Base-by-base conservation (phyloP, 2,888 invertebrate species). In the Eristalis tenax region DNA sequence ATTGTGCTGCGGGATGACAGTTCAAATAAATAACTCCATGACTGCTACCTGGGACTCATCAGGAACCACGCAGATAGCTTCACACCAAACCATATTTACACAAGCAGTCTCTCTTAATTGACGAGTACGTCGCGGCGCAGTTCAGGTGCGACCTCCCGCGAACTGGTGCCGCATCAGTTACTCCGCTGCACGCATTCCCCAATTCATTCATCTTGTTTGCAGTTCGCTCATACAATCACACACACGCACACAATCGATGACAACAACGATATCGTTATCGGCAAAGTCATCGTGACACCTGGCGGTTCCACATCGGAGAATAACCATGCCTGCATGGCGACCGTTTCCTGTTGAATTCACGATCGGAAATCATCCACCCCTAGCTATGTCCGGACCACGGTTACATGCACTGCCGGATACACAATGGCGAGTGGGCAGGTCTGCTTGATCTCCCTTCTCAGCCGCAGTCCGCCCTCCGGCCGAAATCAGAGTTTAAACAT, bases 311-410 rank as follows among this genome's bases (percentile, higher is more conserved):
- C 85, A 78, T 78, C 85, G 70, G 56, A 65, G 82, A 61, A 78
- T 64, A 78, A 65, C 74, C 74, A 86, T 77, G 38, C 77, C 82
- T 76, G 82, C 76, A 71, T 73, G 76, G 70, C 11, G 71, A 61
- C 68, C 23, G 64, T 81, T 85, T 86, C 85, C 85, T 82, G 65
- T 82, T 78, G 61, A 70, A 82, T 82, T 78, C 74, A 78, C 78
- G 32, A 82, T 74, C 70, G 82, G 77, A 75, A 63, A 64, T 66
- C 57, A 23, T 26, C 10, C 15, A 8, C 68, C 32, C 65, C 70
- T 15, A 2, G 13, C 28, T 32, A n/a, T 43, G 50, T 35, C 2
- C 18, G 8, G 4, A 28, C 43, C 61, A 69, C 59, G 15, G 32
- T 11, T 2, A 35, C 40, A 23, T 61, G 28, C 26, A 23, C 28